phyloP scores from a whole-genome alignment of 2,113 vertebrate genomes.

The Anguilla japonica region DNA sequence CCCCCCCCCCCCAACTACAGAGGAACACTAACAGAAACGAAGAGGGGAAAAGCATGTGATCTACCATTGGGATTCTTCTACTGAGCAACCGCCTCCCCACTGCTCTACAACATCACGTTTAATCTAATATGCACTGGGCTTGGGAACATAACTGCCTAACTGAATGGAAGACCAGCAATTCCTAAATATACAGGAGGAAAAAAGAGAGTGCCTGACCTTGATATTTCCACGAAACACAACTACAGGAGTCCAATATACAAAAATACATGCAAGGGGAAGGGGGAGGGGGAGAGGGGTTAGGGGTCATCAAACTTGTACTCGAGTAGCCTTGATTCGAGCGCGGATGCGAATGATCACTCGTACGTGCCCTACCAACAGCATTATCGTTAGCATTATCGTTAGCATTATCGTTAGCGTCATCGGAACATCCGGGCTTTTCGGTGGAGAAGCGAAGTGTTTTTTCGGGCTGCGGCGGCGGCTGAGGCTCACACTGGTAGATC shows the following conservation, averaged over 20 bases:
- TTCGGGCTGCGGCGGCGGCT: background rate
- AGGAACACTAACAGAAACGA: background rate
- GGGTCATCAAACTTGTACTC: too few species aligned
- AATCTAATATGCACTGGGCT: background rate
- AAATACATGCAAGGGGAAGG: background rate
- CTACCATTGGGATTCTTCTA: background rate
- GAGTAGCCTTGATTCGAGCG: too few species aligned
- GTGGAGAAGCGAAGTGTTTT: too few species aligned
- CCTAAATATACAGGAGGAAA: background rate
- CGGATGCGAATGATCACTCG: too few species aligned
- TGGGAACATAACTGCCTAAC: background rate
- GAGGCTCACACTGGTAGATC: conserved; percentile 92
- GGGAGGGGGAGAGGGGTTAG: too few species aligned
- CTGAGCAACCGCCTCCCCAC: background rate
- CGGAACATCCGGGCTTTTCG: too few species aligned
- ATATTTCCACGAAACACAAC: background rate
- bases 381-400: too few species aligned
- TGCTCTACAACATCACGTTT: background rate
- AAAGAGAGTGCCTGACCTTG: too few species aligned
- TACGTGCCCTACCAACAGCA: too few species aligned
- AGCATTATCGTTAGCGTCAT: too few species aligned
- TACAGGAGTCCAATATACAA: background rate
- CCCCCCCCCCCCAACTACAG: background rate
- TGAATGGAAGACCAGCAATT: background rate
- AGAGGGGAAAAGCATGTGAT: background rate